Conservation (phyloP, 2,888 invertebrate genomes). For the Rotaria macrura region DNA sequence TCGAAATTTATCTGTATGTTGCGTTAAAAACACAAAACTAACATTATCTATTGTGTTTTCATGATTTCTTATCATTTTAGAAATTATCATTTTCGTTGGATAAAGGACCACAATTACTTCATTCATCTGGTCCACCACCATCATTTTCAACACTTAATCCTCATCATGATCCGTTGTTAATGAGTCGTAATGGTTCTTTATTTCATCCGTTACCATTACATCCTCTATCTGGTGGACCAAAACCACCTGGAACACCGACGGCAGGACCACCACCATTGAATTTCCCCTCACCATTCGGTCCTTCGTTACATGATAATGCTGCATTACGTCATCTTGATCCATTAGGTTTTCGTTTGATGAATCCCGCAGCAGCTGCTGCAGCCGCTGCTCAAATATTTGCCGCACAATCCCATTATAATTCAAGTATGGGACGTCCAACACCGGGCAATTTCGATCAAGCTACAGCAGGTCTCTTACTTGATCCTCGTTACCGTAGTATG, state of each 20-base stretch:
- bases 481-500: constrained; percentile 11
- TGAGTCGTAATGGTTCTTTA: background rate
- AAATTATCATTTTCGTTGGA: background rate
- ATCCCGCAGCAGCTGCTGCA: constrained; percentile 8
- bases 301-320: background rate
- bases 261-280: background rate
- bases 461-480: background rate
- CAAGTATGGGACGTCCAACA: background rate
- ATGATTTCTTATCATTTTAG: background rate
- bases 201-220: background rate
- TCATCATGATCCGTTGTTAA: background rate
- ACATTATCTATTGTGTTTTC: background rate
- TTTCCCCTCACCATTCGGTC: background rate
- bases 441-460: background rate
- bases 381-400: constrained; percentile 15
- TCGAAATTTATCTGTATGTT: background rate
- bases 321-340: background rate
- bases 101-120: background rate
- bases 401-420: background rate
- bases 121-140: background rate
- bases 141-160: background rate
- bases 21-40: background rate
- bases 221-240: background rate
- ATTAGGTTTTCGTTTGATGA: background rate
- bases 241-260: background rate